Base-by-base conservation (phyloP, 2,113 vertebrate species). In the Meles meles region DNA sequence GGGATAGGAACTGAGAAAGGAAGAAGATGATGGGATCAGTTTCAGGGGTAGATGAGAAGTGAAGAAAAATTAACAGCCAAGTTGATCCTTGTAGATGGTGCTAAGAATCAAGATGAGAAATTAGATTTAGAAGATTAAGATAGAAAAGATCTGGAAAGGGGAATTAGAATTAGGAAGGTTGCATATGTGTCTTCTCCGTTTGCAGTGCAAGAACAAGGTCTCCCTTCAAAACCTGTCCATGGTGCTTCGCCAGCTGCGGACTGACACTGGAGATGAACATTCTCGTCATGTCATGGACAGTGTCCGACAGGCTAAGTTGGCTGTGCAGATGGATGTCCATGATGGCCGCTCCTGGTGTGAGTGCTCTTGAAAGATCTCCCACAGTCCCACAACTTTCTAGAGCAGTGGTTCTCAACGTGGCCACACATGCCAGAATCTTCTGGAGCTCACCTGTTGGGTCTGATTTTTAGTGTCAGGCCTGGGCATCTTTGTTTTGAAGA, bases 281-380 rank as follows among this genome's bases (percentile, higher is more conserved):
- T 98, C 98, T 34, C 99, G 98, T 71, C 98, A 98, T 21, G 99
- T 99, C 83, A 95, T 99, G 98, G 99, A 99, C 95, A 99, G 99
- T 3, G 99, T 99, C 96, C 99, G 98, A 25, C 98, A 99, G 98
- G 99, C 99, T 55, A 99, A 99, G 34, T 96, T 99, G 94, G 99
- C 99, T 0, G 99, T 99, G 76, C 99, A 99, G 98, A 98, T 99
- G 98, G 99, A 99, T 7, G 98, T 99, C 61, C 98, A 96, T 0
- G 99, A 99, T n/a, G 99, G 99, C 80, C 99, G 98, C 3, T 99
- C 99, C 39, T 99, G 99, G 99, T 99, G 99, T 99, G 98, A 99
- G 99, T 99, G 92, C 52, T 96, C 65, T 31, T 59, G 55, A 34
- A 93, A 71, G 72, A 18, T 69, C 14, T 71, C 37, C 20, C 44